A percentile compares a stretch with the other conserved stretches of the same genome.
Conservation (phyloP, 2,888 invertebrate genomes). For the Drosophila tanythrix region DNA sequence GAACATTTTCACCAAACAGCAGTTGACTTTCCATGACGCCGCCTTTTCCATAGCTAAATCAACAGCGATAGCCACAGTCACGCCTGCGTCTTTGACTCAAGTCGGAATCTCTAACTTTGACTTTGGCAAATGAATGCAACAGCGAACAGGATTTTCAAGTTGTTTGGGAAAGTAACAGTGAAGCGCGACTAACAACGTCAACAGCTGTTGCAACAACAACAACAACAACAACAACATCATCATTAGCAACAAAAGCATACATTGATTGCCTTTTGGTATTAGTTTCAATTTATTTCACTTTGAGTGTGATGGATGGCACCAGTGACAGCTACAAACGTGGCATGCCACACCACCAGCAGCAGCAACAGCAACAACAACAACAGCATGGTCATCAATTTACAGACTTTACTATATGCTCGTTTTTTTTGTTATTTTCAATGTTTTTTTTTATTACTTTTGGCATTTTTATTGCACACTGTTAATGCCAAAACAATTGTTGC, state of each 20-base stretch:
- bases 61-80: constrained; percentile 1
- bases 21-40: constrained; percentile 57
- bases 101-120: constrained; percentile 38
- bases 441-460: not conserved
- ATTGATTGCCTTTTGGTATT: constrained; percentile 79
- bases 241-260: constrained; percentile 47
- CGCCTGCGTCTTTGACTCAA: constrained; percentile 3
- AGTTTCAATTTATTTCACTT: constrained; percentile 80
- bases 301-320: constrained; percentile 78
- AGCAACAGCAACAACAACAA: constrained; percentile 30
- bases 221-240: constrained; percentile 11
- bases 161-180: constrained; percentile 67
- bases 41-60: constrained; percentile 15
- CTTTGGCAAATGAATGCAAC: constrained; percentile 61
- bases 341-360: constrained; percentile 32
- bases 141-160: constrained; percentile 69
- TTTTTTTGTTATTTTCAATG: constrained; percentile 1
- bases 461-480: constrained; percentile 56
- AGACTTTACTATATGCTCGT: constrained; percentile 36
- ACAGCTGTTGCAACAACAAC: constrained; percentile 49
- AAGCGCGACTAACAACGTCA: constrained; percentile 36
- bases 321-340: constrained; percentile 65
- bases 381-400: constrained; percentile 52
- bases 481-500: constrained; percentile 80
- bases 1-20: constrained; percentile 45